Evolutionary conservation across 2,888 invertebrate genomes (phyloP), one percentile per base, ranked within the genome.

Genomic region (Tridacna crocea): DNA sequence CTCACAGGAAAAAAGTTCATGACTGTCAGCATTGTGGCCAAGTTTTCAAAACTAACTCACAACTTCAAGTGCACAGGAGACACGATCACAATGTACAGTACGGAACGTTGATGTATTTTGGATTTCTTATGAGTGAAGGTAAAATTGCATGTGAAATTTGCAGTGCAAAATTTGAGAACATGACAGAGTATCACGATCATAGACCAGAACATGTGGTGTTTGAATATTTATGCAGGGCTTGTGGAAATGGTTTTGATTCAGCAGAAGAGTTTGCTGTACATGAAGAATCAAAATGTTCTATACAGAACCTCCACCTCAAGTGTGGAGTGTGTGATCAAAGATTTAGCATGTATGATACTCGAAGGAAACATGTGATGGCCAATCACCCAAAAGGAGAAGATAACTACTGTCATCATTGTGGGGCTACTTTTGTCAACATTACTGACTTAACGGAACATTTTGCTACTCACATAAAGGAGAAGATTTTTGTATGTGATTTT

Each of bases 391-490:
- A 80, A 60, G 46, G 72, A 11, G 75, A 55, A 8, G 78, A 83
- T n/a, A 80, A 79, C 55, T 78, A 48, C 58, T 86, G 86, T 55
- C 82, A 84, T 65, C 77, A 82, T 47, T 86, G 86, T 79, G 86
- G 82, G 0, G 48, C 47, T n/a, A 58, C 73, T n/a, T 80, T 80
- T n/a, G 76, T 75, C 15, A 51, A 36, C 17, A 36, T 80, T 26
- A 73, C 73, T 15, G 51, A 60, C 24, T 58, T 86, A 8, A 70
- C 75, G 10, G 48, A 73, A 24, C 86, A 86, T 68, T 80, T 84
- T 48, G 51, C 24, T 12, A 26, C n/a, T 10, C 85, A 85, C 58
- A 72, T 60, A n/a, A 58, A 24, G 26, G 85, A 85, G 48, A 83
- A 74, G n/a, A 77, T 85, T 46, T 83, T 79, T 48, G 36, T 55